A percentile compares a stretch with the other conserved stretches of the same genome.
phyloP scores from a whole-genome alignment of 2,113 vertebrate genomes.

The Melospiza georgiana region DNA sequence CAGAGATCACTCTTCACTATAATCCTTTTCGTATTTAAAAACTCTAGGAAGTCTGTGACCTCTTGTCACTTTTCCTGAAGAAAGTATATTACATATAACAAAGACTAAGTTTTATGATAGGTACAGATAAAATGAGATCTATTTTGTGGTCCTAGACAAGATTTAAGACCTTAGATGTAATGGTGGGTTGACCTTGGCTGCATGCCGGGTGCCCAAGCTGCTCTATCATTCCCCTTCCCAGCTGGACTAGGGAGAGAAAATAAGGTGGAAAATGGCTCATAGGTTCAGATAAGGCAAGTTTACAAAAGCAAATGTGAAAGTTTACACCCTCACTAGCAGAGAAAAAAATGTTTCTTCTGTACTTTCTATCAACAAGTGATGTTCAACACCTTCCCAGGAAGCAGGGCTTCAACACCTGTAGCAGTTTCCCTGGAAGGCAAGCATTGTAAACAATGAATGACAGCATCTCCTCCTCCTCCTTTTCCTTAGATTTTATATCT shows the following conservation, averaged over 20 bases:
- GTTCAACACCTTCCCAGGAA: background rate
- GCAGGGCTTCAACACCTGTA: background rate
- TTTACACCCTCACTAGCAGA: background rate
- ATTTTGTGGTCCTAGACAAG: background rate
- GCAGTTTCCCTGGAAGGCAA: rapidly evolving
- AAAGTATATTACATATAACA: background rate
- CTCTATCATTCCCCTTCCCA: background rate
- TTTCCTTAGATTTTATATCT: background rate
- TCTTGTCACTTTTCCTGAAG: background rate
- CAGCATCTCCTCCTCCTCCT: background rate
- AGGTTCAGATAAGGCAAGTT: background rate
- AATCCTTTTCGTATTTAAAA: background rate
- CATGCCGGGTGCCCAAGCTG: background rate
- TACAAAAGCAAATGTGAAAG: background rate
- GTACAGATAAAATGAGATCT: background rate
- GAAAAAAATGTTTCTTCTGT: background rate
- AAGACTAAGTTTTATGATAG: background rate
- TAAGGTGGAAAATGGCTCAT: rapidly evolving
- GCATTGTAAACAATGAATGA: background rate
- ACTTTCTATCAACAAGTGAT: background rate
- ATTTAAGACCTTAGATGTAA: background rate
- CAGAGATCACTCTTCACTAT: rapidly evolving
- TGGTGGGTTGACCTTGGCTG: background rate
- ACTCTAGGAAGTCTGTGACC: background rate
- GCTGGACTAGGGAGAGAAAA: background rate